Evolutionary conservation across 2,888 invertebrate genomes (phyloP), one percentile per base, ranked within the genome.

Genomic region (Drosophila aldrichi): DNA sequence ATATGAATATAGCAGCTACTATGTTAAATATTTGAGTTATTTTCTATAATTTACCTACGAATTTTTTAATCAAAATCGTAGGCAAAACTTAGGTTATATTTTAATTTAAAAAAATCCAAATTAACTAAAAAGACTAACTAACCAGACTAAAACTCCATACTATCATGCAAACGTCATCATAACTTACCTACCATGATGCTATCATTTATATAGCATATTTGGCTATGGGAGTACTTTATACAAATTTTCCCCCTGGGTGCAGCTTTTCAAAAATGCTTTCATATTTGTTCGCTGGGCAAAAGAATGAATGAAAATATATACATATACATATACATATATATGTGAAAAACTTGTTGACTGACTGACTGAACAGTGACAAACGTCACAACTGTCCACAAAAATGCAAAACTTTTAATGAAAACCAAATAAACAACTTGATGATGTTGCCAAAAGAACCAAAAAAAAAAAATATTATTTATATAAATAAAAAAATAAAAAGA

Each of bases 331-430:
- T 46, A 57, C 18, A n/a, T 1, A 34, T 51, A 60, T 38, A 8
- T 18, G 41, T 22, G 34, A 52, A 58, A 66, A 74, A 74, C 61
- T 79, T 68, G 79, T 77, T 79, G 82, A 76, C 79, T 66, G 70
- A 61, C 65, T 54, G 62, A 68, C 54, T 62, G 40, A 43, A 20
- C 49, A 34, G 43, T 55, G 71, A 57, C 62, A 75, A 56, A 36
- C 59, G 44, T 49, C 57, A 34, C 57, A 61, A 60, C 46, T 54
- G 74, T 54, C 59, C 64, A 78, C 83, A 79, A 70, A 77, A 79
- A 72, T 70, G 70, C 58, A 73, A 78, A 82, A 80, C 69, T 82
- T 83, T 83, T 83, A 85, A 83, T 85, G 79, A 81, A 79, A 79
- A 29, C 44, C 62, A 85, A 85, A 77, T 74, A 85, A 79, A 74